Evolutionary conservation across 2,888 invertebrate species (phyloP).

Genomic region (Mycalesis mineus): DNA sequence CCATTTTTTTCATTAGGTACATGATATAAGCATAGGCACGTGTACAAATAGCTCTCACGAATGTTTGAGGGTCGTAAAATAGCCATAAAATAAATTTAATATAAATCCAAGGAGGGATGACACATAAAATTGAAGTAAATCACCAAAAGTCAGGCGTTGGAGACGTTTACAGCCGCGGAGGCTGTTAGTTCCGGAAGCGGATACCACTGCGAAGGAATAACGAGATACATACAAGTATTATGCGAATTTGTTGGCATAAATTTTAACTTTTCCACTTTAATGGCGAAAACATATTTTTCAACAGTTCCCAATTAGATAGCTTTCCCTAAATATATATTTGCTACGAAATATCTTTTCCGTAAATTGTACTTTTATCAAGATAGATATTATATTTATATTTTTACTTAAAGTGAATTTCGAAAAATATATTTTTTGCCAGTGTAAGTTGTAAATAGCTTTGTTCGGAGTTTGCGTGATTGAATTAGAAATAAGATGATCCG

Average conservation of each 20-base stretch:
- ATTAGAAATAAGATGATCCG: no score
- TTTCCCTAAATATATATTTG: neutral
- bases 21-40: constrained; percentile 1
- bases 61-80: constrained; percentile 67
- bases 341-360: neutral
- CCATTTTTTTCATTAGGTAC: neutral
- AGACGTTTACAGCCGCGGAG: constrained; percentile 72
- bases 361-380: constrained; percentile 3
- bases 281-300: constrained; percentile 16
- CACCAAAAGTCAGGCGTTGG: constrained; percentile 72
- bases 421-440: no score
- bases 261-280: constrained; percentile 8
- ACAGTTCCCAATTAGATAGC: constrained; percentile 10
- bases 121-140: constrained; percentile 77
- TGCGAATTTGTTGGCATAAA: constrained; percentile 12
- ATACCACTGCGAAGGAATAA: constrained; percentile 59
- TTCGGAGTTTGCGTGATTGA: no score
- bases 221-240: constrained; percentile 32
- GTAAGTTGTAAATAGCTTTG: no score
- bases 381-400: neutral
- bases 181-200: constrained; percentile 67
- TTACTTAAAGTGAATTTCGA: no score
- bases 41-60: constrained; percentile 44
- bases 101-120: constrained; percentile 68
- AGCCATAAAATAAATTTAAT: constrained; percentile 73